Percentiles rank a stretch among this genome's conserved stretches.
Conservation (phyloP, 2,797 vertebrate genomes). For the Tympanoctomys barrerae region DNA sequence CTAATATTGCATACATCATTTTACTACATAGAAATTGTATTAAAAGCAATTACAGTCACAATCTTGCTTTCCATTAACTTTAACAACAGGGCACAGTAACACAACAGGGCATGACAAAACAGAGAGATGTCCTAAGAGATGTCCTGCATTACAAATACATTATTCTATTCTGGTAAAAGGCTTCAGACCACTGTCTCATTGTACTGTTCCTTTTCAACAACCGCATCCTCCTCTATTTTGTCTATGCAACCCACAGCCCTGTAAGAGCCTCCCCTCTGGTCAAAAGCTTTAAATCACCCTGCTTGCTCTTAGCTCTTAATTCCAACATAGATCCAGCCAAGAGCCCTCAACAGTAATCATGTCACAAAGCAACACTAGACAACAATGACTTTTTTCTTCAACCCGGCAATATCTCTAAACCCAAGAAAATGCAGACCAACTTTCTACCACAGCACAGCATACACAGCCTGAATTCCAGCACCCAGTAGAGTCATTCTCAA, state of each 20-base stretch:
- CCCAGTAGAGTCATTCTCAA: background rate
- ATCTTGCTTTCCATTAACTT: background rate
- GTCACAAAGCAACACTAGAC: background rate
- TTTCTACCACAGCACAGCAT: background rate
- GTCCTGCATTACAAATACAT: background rate
- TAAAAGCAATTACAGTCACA: background rate
- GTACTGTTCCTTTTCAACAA: background rate
- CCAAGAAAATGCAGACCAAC: background rate
- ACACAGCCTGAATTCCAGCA: background rate
- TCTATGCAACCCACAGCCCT: background rate
- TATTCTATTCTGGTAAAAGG: background rate
- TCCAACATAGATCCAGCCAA: background rate
- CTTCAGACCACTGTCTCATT: background rate
- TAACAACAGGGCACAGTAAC: background rate
- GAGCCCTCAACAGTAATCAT: background rate
- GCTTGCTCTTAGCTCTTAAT: background rate
- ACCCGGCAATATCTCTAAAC: background rate
- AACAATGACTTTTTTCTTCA: background rate
- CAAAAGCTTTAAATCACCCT: background rate
- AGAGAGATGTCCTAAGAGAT: background rate
- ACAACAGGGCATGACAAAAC: background rate
- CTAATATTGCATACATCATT: background rate
- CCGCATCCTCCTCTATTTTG: background rate
- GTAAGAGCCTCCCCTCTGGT: background rate
- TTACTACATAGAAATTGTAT: background rate